These are phyloP conservation scores for Sebastes reedi DNA, from an alignment of 2,797 vertebrate genomes.

Conservation along the genomic window DNA sequence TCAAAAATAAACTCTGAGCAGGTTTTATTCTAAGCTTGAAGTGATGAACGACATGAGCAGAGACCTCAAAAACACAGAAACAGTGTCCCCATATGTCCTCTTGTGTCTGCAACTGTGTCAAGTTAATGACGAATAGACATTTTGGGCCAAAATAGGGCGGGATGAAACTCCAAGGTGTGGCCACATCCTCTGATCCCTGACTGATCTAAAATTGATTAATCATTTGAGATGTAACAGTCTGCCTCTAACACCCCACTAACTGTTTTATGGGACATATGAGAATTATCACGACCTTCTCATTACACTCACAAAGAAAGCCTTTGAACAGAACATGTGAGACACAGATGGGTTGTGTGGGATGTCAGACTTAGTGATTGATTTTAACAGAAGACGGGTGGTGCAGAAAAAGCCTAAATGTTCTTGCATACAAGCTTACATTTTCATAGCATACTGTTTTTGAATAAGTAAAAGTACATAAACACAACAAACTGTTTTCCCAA, in stretches of 20 bases:
- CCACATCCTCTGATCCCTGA: background rate
- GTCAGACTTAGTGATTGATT: constrained; percentile 10
- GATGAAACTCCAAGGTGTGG: background rate
- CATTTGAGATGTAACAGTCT: background rate
- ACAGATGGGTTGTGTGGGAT: constrained; percentile 46
- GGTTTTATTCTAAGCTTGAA: background rate
- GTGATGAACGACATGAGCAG: background rate
- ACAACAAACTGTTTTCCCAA: background rate
- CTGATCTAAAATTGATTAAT: background rate
- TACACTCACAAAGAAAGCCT: background rate
- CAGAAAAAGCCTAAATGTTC: background rate
- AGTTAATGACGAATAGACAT: background rate
- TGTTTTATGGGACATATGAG: constrained; percentile 33
- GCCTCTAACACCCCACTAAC: background rate
- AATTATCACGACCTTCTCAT: background rate
- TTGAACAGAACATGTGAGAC: constrained; percentile 55
- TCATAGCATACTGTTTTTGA: too few species aligned
- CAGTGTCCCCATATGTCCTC: too few species aligned
- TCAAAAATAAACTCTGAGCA: background rate
- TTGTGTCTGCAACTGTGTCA: background rate
- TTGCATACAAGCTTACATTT: too few species aligned
- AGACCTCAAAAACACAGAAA: background rate
- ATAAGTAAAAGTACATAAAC: background rate
- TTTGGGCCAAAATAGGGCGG: background rate
- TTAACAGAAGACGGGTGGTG: constrained; percentile 11